These are phyloP conservation scores for Silvanus unidentatus DNA, from an alignment of 2,888 invertebrate genomes.

Conservation along the genomic window DNA sequence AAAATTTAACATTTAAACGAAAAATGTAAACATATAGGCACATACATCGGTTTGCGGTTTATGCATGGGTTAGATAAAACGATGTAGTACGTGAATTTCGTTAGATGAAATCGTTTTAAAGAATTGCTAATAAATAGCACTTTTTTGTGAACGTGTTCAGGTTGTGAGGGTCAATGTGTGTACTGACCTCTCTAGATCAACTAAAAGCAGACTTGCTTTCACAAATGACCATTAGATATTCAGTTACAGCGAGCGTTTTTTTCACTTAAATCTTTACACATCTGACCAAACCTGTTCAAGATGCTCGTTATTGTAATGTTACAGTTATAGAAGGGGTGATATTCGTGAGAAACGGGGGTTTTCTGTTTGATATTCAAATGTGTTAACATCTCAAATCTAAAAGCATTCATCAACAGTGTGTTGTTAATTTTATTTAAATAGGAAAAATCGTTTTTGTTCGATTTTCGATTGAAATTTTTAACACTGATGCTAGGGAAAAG, in stretches of 20 bases:
- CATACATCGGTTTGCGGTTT: too few species aligned
- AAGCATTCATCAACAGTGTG: neutral
- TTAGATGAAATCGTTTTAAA: too few species aligned
- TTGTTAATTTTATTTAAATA: neutral
- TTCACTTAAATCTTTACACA: conserved; percentile 11
- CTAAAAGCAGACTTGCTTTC: too few species aligned
- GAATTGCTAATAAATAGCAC: neutral
- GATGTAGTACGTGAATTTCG: too few species aligned
- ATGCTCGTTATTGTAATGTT: conserved; percentile 25
- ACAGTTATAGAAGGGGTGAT: conserved; percentile 17
- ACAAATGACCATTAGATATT: conserved; percentile 6
- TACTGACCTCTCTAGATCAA: conserved; percentile 17
- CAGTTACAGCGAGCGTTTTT: neutral
- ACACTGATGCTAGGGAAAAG: too few species aligned
- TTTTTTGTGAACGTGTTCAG: conserved; percentile 10
- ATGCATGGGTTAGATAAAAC: too few species aligned
- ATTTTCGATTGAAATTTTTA: too few species aligned
- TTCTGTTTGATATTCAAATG: conserved; percentile 13
- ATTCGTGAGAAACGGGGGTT: conserved; percentile 19
- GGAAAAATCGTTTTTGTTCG: too few species aligned
- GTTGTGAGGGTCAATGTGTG: conserved; percentile 20
- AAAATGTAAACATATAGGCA: too few species aligned
- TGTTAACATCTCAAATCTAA: conserved; percentile 6
- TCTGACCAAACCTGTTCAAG: conserved; percentile 36
- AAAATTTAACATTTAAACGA: too few species aligned